Conservation (phyloP, 2,797 vertebrate genomes). For the Enteromius trimaculatus region DNA sequence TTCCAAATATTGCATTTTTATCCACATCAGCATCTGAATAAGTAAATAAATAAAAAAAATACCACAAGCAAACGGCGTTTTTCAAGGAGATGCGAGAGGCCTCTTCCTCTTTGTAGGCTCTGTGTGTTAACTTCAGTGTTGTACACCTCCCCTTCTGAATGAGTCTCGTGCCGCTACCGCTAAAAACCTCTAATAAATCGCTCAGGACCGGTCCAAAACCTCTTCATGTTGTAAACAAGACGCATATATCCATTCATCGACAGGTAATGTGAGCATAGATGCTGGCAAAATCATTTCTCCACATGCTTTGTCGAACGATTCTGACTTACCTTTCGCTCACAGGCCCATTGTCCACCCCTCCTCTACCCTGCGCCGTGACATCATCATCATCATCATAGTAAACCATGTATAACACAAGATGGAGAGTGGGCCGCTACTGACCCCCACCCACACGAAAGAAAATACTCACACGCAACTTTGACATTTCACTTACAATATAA, state of each 20-base stretch:
- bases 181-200: conserved; percentile 50
- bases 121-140: conserved; percentile 62
- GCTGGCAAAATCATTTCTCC: conserved; percentile 68
- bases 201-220: conserved; percentile 40
- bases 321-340: conserved; percentile 93
- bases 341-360: conserved; percentile 80
- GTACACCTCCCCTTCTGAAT: conserved; percentile 50
- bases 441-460: conserved; percentile 53
- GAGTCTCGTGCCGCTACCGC: conserved; percentile 52
- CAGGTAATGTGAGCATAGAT: conserved; percentile 1
- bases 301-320: conserved; percentile 88
- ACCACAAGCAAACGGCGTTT: conserved; percentile 55
- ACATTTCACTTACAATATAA: background rate
- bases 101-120: conserved; percentile 62
- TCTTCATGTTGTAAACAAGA: conserved; percentile 39
- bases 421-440: conserved; percentile 68
- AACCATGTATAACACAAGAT: conserved; percentile 83
- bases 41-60: conserved; percentile 41
- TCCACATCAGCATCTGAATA: conserved; percentile 6
- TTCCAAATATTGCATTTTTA: conserved; percentile 18
- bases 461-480: conserved; percentile 35
- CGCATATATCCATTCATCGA: conserved; percentile 33
- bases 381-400: conserved; percentile 79
- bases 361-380: conserved; percentile 83
- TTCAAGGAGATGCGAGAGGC: conserved; percentile 53